These are phyloP conservation scores for Lamellibrachia satsuma DNA, from an alignment of 2,888 invertebrate genomes.

Conservation along the genomic window DNA sequence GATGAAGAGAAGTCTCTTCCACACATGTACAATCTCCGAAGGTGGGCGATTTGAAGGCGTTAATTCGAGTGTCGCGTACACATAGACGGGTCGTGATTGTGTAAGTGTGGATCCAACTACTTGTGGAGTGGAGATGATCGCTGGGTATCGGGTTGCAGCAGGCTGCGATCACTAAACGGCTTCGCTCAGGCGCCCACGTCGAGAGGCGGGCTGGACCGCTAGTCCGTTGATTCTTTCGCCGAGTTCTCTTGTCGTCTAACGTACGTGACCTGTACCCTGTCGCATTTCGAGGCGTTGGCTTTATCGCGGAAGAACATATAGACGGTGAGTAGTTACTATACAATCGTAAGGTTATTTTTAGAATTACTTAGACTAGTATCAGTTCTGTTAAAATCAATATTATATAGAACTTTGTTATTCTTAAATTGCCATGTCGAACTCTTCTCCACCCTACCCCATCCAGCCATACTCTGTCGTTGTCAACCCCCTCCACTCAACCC, in stretches of 20 bases:
- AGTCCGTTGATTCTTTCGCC: not conserved
- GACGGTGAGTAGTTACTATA: not conserved
- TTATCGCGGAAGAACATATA: not conserved
- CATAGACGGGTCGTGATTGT: not conserved
- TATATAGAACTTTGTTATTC: too few relatives aligned
- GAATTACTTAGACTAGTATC: not conserved
- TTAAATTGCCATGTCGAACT: too few relatives aligned
- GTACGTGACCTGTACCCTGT: not conserved
- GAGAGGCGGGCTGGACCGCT: not conserved
- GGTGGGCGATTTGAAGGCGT: not conserved
- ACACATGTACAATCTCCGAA: not conserved
- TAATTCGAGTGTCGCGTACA: not conserved
- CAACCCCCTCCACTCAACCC: too few relatives aligned
- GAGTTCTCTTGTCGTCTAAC: not conserved
- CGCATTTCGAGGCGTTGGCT: not conserved
- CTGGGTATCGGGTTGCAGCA: not conserved
- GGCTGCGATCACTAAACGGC: not conserved
- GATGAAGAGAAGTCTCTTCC: not conserved
- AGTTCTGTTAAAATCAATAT: too few relatives aligned
- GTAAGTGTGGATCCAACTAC: not conserved
- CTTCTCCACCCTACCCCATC: too few relatives aligned
- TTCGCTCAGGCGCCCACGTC: not conserved
- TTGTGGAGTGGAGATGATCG: not conserved
- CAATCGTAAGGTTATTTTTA: not conserved
- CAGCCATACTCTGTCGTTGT: too few relatives aligned